A percentile compares a stretch with the other conserved stretches of the same genome.
phyloP scores from a whole-genome alignment of 2,888 invertebrate species.

The Parnassius orleans region DNA sequence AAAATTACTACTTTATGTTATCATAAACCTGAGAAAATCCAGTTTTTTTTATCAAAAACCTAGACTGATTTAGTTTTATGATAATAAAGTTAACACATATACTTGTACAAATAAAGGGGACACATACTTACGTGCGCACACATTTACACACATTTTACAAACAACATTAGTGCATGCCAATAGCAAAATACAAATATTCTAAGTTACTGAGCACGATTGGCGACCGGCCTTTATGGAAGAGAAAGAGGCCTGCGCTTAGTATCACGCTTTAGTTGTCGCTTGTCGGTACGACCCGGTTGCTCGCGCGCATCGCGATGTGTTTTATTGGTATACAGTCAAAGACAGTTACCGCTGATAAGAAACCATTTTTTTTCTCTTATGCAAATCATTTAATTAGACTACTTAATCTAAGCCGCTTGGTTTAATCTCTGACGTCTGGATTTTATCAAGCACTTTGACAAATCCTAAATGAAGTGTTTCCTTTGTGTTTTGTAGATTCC shows the following conservation, averaged over 20 bases:
- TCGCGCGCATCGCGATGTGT: constrained; percentile 48
- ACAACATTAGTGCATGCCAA: neutral
- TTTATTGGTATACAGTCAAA: constrained; percentile 20
- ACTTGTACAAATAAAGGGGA: too few species aligned
- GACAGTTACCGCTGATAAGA: constrained; percentile 16
- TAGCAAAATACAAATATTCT: constrained; percentile 4
- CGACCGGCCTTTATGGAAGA: constrained; percentile 50
- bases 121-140: too few species aligned
- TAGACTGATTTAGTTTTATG: too few species aligned
- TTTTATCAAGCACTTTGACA: neutral
- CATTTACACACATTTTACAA: neutral
- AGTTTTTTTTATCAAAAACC: too few species aligned
- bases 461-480: neutral
- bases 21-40: too few species aligned
- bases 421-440: neutral
- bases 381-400: neutral
- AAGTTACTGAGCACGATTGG: constrained; percentile 15
- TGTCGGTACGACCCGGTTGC: constrained; percentile 60
- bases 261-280: constrained; percentile 57
- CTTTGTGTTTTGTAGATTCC: neutral
- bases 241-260: constrained; percentile 63
- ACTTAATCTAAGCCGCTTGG: constrained; percentile 2
- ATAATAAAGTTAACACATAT: too few species aligned
- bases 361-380: constrained; percentile 5
- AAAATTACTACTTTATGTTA: too few species aligned